Conservation (phyloP, 2,888 invertebrate genomes). For the Cheiracanthium punctorium region DNA sequence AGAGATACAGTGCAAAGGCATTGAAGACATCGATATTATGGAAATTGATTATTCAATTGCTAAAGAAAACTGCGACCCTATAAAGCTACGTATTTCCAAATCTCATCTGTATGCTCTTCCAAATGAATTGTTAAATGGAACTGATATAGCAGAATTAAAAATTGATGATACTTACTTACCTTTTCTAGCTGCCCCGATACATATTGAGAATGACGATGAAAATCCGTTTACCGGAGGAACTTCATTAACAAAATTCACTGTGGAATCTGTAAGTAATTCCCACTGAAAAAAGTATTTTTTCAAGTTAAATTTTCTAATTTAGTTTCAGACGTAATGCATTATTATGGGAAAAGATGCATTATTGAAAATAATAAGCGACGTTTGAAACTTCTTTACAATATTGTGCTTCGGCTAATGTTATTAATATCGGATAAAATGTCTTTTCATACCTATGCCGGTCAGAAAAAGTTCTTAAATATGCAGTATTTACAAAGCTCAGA, state of each 20-base stretch:
- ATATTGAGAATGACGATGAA: too few relatives aligned
- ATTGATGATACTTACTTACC: background rate
- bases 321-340: too few relatives aligned
- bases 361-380: too few relatives aligned
- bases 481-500: too few relatives aligned
- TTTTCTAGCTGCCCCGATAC: background rate
- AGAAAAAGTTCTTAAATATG: too few relatives aligned
- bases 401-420: too few relatives aligned
- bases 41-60: background rate
- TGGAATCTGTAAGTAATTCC: background rate
- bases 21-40: background rate
- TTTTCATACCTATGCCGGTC: too few relatives aligned
- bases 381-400: too few relatives aligned
- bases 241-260: background rate
- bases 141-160: background rate
- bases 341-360: too few relatives aligned
- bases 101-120: background rate
- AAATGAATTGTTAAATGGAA: background rate
- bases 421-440: too few relatives aligned
- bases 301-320: too few relatives aligned
- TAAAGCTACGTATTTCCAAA: background rate
- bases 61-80: background rate
- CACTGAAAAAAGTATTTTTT: too few relatives aligned
- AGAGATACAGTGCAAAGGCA: constrained; percentile 7
- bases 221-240: constrained; percentile 3